These are phyloP conservation scores for Ophiodon elongatus DNA, from an alignment of 2,113 vertebrate species.

Conservation along the genomic window DNA sequence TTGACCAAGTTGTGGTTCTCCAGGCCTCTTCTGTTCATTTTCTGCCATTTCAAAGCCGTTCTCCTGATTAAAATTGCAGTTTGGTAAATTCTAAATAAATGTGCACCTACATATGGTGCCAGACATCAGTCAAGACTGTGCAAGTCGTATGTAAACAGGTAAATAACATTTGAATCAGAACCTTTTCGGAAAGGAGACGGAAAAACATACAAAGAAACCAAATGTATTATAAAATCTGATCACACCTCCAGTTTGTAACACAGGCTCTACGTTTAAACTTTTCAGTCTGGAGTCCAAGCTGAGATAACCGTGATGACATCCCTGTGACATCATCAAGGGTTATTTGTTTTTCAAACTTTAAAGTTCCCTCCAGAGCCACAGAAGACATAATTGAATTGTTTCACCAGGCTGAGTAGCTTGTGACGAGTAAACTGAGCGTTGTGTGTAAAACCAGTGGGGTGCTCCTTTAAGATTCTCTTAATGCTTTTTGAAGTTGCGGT, in stretches of 20 bases:
- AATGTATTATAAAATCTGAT: background rate
- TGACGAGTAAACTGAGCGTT: background rate
- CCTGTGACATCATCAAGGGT: background rate
- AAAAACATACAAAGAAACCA: background rate
- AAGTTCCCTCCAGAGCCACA: background rate
- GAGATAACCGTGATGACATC: background rate
- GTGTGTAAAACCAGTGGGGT: background rate
- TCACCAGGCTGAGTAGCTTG: background rate
- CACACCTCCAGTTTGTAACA: background rate
- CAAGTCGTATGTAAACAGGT: background rate
- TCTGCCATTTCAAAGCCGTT: background rate
- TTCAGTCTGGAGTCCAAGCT: background rate
- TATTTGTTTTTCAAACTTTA: background rate
- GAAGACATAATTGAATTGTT: background rate
- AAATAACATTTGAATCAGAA: background rate
- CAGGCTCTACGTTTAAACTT: background rate
- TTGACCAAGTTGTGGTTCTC: constrained; percentile 17
- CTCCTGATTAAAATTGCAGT: background rate
- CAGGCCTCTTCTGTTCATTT: background rate
- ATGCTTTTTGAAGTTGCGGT: constrained; percentile 4
- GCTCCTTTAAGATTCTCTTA: background rate
- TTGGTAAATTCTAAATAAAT: background rate
- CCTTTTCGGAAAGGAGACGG: background rate
- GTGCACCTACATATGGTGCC: background rate
- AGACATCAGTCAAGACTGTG: background rate